phyloP scores from a whole-genome alignment of 1,140 invertebrate genomes.

The Drosophila quadrilineata region DNA sequence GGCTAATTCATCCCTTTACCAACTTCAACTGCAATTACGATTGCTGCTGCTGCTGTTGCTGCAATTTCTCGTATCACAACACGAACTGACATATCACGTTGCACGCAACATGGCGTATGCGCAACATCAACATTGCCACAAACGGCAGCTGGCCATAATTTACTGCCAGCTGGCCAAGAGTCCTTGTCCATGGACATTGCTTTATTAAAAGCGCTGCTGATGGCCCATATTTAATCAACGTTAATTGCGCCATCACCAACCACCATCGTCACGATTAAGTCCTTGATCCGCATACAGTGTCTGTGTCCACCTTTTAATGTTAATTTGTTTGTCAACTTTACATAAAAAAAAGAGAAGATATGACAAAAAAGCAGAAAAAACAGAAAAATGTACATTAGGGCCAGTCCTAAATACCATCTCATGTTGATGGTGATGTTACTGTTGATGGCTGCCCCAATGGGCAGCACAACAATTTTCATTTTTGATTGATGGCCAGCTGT shows the following conservation, averaged over 20 bases:
- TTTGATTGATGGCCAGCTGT: constrained; percentile 67
- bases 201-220: constrained; percentile 43
- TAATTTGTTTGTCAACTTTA: constrained; percentile 74
- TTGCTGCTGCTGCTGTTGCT: too few species aligned
- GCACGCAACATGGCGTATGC: constrained; percentile 34
- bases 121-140: constrained; percentile 46
- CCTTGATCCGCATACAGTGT: not conserved
- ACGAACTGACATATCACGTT: not conserved
- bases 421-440: constrained; percentile 38
- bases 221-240: constrained; percentile 68
- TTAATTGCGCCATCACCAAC: constrained; percentile 58
- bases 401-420: constrained; percentile 44
- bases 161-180: constrained; percentile 20
- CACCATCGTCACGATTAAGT: not conserved
- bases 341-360: too few species aligned
- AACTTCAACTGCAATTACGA: too few species aligned
- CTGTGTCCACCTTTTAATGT: constrained; percentile 16
- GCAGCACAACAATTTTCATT: constrained; percentile 21
- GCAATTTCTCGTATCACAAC: too few species aligned
- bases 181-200: constrained; percentile 40
- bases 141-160: constrained; percentile 59
- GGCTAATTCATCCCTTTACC: too few species aligned
- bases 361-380: too few species aligned
- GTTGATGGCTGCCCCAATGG: too few species aligned
- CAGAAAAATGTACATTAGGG: constrained; percentile 43